Evolutionary conservation across 2,113 vertebrate genomes (phyloP).

Genomic region (Leptobrachium leishanense): DNA sequence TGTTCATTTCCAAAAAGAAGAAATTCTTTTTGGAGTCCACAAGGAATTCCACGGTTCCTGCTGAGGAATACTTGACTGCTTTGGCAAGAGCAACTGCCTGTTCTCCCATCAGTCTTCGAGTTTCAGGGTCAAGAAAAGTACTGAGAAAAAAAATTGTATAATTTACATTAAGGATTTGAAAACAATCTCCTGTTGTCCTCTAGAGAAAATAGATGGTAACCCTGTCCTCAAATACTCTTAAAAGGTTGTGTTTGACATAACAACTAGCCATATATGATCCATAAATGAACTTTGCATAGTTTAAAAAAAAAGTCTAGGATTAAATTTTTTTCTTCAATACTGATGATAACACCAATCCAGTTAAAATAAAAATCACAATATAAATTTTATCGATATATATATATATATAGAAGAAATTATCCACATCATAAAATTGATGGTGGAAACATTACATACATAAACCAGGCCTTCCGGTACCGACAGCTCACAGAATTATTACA

Average conservation of each 20-base stretch:
- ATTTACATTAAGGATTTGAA: neutral
- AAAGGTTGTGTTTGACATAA: neutral
- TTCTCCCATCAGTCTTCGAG: slow-evolving; percentile 89
- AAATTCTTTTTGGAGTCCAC: slow-evolving; percentile 93
- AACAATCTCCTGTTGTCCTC: neutral
- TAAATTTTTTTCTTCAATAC: too few species aligned
- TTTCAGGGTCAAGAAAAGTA: slow-evolving; percentile 86
- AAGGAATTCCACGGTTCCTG: slow-evolving; percentile 96
- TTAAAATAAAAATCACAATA: too few species aligned
- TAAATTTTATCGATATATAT: too few species aligned
- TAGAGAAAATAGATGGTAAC: neutral
- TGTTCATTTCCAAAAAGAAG: slow-evolving; percentile 99
- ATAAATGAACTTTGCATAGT: too few species aligned
- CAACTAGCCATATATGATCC: neutral
- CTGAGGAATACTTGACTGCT: slow-evolving; percentile 93
- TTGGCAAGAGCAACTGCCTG: slow-evolving; percentile 93
- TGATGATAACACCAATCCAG: too few species aligned
- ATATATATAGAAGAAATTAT: too few species aligned
- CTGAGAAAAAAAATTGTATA: slow-evolving; percentile 62
- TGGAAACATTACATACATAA: too few species aligned
- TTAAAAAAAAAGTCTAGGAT: too few species aligned
- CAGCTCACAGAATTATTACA: too few species aligned
- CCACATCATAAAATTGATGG: too few species aligned
- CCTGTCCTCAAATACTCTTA: neutral
- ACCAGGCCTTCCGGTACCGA: too few species aligned